Evolutionary conservation across 1,140 invertebrate species (phyloP).

Genomic region (Leptoteleia sp.): DNA sequence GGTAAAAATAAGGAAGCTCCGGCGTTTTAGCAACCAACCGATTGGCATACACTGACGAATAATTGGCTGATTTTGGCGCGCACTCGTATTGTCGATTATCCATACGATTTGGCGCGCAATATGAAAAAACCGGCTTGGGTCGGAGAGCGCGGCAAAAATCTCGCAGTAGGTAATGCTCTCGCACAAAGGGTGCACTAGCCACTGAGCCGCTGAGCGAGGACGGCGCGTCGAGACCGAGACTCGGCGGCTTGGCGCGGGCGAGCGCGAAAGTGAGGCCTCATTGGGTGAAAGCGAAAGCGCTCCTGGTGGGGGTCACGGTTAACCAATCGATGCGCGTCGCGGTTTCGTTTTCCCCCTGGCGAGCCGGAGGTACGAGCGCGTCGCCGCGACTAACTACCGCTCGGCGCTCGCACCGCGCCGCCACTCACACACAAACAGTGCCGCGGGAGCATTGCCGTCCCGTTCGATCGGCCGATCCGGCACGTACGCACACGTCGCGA

Average conservation of each 20-base stretch:
- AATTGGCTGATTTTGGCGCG: constrained; percentile 29
- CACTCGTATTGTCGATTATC: constrained; percentile 2
- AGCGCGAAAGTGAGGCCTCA: constrained; percentile 81
- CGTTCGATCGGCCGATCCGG: constrained; percentile 47
- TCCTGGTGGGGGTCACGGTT: constrained; percentile 80
- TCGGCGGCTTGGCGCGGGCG: constrained; percentile 66
- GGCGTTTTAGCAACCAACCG: too few relatives aligned
- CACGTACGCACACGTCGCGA: constrained; percentile 50
- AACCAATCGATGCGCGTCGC: constrained; percentile 80
- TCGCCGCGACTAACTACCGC: constrained; percentile 22
- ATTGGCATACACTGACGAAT: too few relatives aligned
- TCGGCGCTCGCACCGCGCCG: constrained; percentile 6
- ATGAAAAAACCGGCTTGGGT: constrained; percentile 46
- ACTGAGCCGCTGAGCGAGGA: constrained; percentile 72
- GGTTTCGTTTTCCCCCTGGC: constrained; percentile 62
- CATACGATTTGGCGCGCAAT: constrained; percentile 50
- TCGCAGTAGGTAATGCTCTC: constrained; percentile 63
- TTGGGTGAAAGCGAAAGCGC: constrained; percentile 82
- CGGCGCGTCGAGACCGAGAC: constrained; percentile 56
- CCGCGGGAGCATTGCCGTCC: constrained; percentile 21
- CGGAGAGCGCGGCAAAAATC: constrained; percentile 64
- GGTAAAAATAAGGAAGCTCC: too few relatives aligned
- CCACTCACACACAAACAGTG: constrained; percentile 13
- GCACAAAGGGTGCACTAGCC: constrained; percentile 76
- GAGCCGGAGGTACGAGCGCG: constrained; percentile 31